Evolutionary conservation across 2,888 invertebrate species (phyloP).

Genomic region (Nematopogon swammerdamellus): DNA sequence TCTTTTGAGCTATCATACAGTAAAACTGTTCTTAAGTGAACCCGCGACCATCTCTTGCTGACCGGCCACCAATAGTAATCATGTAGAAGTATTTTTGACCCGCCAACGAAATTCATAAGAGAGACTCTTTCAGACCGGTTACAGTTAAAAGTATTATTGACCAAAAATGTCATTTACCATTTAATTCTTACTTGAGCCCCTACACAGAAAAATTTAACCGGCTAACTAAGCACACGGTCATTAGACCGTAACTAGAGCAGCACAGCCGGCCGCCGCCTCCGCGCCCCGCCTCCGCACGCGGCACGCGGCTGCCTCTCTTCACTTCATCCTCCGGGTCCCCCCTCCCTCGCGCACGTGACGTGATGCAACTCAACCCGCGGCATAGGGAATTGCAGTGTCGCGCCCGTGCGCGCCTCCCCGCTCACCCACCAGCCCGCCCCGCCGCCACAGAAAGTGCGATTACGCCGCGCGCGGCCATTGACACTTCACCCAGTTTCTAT

Average conservation of each 20-base stretch:
- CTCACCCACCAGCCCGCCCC: conserved; percentile 17
- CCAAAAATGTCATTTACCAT: too few species aligned
- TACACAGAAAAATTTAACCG: neutral
- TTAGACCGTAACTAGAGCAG: conserved; percentile 10
- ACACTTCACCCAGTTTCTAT: conserved; percentile 57
- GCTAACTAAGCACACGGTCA: neutral
- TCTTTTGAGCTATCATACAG: too few species aligned
- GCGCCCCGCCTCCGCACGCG: conserved; percentile 46
- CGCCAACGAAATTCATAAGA: too few species aligned
- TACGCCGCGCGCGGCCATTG: conserved; percentile 45
- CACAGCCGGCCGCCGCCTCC: conserved; percentile 20
- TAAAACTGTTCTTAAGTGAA: too few species aligned
- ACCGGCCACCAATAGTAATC: too few species aligned
- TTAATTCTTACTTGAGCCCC: too few species aligned
- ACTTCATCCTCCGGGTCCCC: conserved; percentile 38
- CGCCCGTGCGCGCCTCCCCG: conserved; percentile 48
- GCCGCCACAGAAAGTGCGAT: conserved; percentile 24
- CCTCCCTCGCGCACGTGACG: conserved; percentile 40
- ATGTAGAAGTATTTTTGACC: too few species aligned
- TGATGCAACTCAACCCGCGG: conserved; percentile 56
- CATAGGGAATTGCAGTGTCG: conserved; percentile 58
- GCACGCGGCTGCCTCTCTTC: conserved; percentile 16
- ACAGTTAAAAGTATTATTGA: too few species aligned
- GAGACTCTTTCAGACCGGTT: too few species aligned
- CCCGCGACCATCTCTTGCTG: too few species aligned